Evolutionary conservation across 1,140 invertebrate genomes (phyloP).

Genomic region (Lepidostoma basale): DNA sequence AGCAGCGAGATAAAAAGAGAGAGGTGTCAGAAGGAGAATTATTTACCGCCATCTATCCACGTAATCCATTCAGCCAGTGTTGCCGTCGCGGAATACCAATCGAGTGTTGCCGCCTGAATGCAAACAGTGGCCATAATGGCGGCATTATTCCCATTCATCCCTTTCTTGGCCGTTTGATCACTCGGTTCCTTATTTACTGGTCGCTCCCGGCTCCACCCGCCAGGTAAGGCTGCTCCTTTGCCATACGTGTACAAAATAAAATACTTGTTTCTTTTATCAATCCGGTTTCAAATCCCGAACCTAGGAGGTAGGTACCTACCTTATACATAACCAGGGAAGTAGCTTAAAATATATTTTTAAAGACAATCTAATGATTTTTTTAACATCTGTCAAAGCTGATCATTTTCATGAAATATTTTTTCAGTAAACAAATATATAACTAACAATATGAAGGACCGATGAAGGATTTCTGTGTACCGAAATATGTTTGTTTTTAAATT

Average conservation of each 20-base stretch:
- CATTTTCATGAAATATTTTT: too few relatives aligned
- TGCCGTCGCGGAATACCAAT: constrained; percentile 43
- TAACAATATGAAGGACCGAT: too few relatives aligned
- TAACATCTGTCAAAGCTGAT: too few relatives aligned
- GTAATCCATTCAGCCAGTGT: constrained; percentile 35
- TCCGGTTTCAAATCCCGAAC: background rate
- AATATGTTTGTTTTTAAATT: too few relatives aligned
- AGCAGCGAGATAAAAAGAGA: background rate
- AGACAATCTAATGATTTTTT: too few relatives aligned
- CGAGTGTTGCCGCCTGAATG: constrained; percentile 38
- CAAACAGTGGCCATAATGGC: constrained; percentile 43
- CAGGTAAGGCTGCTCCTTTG: constrained; percentile 4
- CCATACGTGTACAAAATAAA: constrained; percentile 46
- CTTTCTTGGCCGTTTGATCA: constrained; percentile 43
- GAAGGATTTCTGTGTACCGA: too few relatives aligned
- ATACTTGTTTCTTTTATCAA: constrained; percentile 39
- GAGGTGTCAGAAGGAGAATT: background rate
- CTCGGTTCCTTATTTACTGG: constrained; percentile 44
- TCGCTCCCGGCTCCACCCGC: background rate
- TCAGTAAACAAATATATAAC: too few relatives aligned
- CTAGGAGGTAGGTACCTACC: too few relatives aligned
- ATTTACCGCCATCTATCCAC: constrained; percentile 31
- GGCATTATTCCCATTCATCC: constrained; percentile 44
- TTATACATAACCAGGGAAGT: too few relatives aligned
- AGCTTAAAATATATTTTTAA: too few relatives aligned